A percentile compares a stretch with the other conserved stretches of the same genome.
Evolutionary conservation across 1,140 invertebrate species (phyloP).

Genomic region (Frieseomelitta varia): DNA sequence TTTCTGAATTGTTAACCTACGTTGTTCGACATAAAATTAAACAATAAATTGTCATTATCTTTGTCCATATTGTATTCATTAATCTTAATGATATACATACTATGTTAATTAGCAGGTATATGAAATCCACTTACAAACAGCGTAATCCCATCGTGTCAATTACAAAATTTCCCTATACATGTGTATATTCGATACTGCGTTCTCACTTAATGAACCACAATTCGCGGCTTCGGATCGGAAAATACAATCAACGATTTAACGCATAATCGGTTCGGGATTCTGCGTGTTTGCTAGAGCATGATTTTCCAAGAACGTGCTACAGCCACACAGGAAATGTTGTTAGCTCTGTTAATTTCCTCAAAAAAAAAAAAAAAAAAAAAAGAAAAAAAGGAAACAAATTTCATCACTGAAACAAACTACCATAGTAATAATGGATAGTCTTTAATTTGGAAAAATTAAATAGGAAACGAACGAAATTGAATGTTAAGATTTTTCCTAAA

Average conservation of each 20-base stretch:
- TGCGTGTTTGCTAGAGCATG: neutral
- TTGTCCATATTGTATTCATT: neutral
- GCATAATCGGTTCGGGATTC: neutral
- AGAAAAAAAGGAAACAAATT: too few relatives aligned
- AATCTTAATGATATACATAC: neutral
- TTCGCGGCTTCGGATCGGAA: neutral
- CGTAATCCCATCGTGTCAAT: neutral
- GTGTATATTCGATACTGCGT: too few relatives aligned
- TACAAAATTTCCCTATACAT: neutral
- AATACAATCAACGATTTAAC: conserved; percentile 13
- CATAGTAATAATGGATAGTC: neutral
- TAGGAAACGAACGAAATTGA: neutral
- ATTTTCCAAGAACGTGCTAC: neutral
- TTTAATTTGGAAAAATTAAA: neutral
- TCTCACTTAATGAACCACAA: neutral
- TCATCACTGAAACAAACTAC: neutral
- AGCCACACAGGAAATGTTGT: too few relatives aligned
- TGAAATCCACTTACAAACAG: neutral
- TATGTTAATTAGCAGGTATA: neutral
- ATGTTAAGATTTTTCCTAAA: neutral
- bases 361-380: too few relatives aligned
- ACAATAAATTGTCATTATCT: neutral
- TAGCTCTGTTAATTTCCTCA: too few relatives aligned
- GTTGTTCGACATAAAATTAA: neutral
- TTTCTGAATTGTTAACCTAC: neutral